Evolutionary conservation across 2,888 invertebrate genomes (phyloP).

Genomic region (Augiades crinisus): DNA sequence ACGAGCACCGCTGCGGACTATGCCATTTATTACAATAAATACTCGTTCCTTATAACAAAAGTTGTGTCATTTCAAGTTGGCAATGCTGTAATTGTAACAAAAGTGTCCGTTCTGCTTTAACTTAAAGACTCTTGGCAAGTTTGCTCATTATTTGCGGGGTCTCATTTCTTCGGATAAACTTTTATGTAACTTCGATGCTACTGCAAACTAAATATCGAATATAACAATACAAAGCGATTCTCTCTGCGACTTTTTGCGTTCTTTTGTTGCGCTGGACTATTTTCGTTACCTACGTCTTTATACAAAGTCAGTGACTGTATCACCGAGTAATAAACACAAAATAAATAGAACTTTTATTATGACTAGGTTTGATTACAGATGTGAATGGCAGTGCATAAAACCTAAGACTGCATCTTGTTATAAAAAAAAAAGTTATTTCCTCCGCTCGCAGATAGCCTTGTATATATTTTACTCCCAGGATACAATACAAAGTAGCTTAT

Average conservation of each 20-base stretch:
- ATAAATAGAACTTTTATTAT: no score
- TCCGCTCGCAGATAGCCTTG: no score
- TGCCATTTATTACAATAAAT: constrained; percentile 2
- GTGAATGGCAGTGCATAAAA: no score
- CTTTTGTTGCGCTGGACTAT: not conserved
- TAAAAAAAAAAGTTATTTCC: no score
- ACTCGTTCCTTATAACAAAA: constrained; percentile 7
- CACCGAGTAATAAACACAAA: no score
- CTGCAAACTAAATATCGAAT: constrained; percentile 13
- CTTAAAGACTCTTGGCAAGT: constrained; percentile 10
- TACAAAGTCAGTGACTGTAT: not conserved
- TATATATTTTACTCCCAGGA: no score
- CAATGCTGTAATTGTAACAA: constrained; percentile 16
- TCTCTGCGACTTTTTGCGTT: not conserved
- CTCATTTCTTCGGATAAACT: constrained; percentile 17
- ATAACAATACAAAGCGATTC: constrained; percentile 1
- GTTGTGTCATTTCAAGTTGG: constrained; percentile 3
- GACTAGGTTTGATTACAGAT: no score
- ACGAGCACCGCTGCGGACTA: not conserved
- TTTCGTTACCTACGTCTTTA: not conserved
- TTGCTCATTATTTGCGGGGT: constrained; percentile 18
- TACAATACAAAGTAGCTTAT: no score
- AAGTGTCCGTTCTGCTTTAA: constrained; percentile 16
- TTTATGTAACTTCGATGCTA: constrained; percentile 15
- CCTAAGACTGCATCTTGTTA: no score